phyloP scores from a whole-genome alignment of 2,113 vertebrate genomes.

The Takifugu bimaculatus region DNA sequence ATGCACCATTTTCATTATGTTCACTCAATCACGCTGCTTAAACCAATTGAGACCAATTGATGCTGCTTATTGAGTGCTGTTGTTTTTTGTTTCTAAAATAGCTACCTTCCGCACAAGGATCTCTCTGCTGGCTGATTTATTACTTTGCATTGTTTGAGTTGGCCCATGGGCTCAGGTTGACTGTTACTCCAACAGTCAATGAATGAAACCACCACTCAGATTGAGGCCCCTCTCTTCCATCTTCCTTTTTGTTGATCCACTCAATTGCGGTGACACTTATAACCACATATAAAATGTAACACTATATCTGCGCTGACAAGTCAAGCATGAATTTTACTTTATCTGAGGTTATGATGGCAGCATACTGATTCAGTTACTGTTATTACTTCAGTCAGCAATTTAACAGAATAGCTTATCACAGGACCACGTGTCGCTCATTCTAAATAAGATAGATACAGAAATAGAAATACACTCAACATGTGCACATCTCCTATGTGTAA shows the following conservation, averaged over 20 bases:
- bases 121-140: too few species aligned
- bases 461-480: slow-evolving; percentile 1
- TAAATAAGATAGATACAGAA: neutral
- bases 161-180: slow-evolving; percentile 8
- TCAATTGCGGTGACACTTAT: slow-evolving; percentile 47
- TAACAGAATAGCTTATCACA: slow-evolving; percentile 10
- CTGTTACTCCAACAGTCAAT: slow-evolving; percentile 13
- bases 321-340: slow-evolving; percentile 35
- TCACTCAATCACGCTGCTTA: slow-evolving; percentile 6
- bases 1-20: slow-evolving; percentile 1
- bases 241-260: slow-evolving; percentile 34
- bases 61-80: slow-evolving; percentile 1
- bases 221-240: slow-evolving; percentile 30
- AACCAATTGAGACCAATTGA: neutral
- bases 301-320: slow-evolving; percentile 31
- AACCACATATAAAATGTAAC: slow-evolving; percentile 49
- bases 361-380: slow-evolving; percentile 3
- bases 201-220: slow-evolving; percentile 32
- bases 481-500: slow-evolving; percentile 15
- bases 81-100: neutral
- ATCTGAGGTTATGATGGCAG: slow-evolving; percentile 29
- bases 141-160: slow-evolving; percentile 7
- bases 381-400: slow-evolving; percentile 10
- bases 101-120: neutral
- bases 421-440: slow-evolving; percentile 18